Conservation (phyloP, 2,113 vertebrate species). For the Arvicanthis niloticus region DNA sequence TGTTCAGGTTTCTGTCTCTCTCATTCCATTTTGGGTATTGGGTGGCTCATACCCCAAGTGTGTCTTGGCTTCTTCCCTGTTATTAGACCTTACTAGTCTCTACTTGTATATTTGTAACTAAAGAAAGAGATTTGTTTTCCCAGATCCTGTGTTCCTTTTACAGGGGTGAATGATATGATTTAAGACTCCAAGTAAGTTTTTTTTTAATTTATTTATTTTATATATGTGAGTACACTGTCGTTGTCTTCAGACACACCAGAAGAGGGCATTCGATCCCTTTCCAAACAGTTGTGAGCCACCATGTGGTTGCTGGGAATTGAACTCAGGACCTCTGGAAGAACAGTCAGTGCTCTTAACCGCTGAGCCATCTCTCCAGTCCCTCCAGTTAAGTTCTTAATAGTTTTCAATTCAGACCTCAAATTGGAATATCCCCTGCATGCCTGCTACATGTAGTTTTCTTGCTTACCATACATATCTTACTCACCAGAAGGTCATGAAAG, state of each 20-base stretch:
- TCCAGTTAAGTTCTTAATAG: not conserved
- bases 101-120: not conserved
- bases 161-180: not conserved
- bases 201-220: no score
- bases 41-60: not conserved
- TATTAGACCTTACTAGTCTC: not conserved
- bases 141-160: not conserved
- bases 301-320: no score
- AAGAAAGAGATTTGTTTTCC: not conserved
- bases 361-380: no score
- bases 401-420: not conserved
- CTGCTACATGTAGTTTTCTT: not conserved
- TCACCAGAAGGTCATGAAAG: not conserved
- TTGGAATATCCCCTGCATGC: no score
- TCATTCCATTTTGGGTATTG: not conserved
- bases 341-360: no score
- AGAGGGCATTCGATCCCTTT: no score
- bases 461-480: not conserved
- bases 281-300: no score
- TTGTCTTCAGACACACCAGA: no score
- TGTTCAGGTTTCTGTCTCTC: not conserved
- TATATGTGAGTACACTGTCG: no score
- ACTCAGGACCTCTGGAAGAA: no score
- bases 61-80: not conserved
- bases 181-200: not conserved